Percentiles rank a stretch among this genome's conserved stretches.
These are phyloP conservation scores for Sternarchorhynchus goeldii DNA, from an alignment of 2,797 vertebrate genomes.

Conservation along the genomic window DNA sequence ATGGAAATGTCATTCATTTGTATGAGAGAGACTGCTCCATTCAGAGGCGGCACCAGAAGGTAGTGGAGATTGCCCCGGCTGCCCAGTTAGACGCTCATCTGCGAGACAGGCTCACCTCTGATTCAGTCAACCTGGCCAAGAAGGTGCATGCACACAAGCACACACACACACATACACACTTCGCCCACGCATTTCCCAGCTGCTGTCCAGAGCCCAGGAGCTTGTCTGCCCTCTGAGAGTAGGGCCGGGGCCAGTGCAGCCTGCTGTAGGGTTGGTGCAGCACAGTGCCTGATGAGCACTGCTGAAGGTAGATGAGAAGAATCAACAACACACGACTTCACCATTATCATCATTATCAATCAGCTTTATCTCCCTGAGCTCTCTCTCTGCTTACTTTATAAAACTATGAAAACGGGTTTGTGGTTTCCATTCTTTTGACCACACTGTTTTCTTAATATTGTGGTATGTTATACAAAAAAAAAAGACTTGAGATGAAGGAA, in stretches of 20 bases:
- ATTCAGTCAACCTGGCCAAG: constrained; percentile 85
- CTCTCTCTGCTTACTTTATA: neutral
- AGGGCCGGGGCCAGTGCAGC: constrained; percentile 9
- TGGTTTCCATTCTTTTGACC: neutral
- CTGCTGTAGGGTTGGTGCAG: constrained; percentile 24
- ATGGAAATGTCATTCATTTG: constrained; percentile 89
- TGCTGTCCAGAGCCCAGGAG: neutral
- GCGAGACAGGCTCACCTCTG: constrained; percentile 81
- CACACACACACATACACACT: neutral
- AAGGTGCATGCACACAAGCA: constrained; percentile 71
- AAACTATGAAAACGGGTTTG: neutral
- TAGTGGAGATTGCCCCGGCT: constrained; percentile 90
- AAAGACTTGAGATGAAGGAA: neutral
- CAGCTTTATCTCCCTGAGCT: neutral
- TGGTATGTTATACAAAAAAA: constrained; percentile 2
- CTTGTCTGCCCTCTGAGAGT: neutral
- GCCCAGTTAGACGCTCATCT: constrained; percentile 84
- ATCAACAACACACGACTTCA: neutral
- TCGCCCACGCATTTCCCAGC: neutral
- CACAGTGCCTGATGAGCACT: neutral
- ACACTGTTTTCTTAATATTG: neutral
- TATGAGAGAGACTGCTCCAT: constrained; percentile 95
- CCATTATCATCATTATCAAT: neutral
- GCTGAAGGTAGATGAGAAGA: constrained; percentile 10
- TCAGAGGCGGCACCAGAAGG: constrained; percentile 92